phyloP scores from a whole-genome alignment of 1,140 invertebrate species.

The Melanaphis sacchari region DNA sequence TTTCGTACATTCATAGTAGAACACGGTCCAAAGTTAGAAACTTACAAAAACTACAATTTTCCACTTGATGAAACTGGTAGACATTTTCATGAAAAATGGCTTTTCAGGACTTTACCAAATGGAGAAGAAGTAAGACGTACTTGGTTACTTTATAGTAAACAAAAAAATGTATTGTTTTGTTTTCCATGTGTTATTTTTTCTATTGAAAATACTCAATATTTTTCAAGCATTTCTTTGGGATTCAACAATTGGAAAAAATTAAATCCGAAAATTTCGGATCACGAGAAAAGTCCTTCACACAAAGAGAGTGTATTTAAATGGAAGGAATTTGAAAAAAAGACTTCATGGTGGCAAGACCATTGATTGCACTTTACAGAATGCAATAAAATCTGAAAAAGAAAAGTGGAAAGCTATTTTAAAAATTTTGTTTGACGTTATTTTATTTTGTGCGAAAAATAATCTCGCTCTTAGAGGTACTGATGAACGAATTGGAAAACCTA shows the following conservation, averaged over 20 bases:
- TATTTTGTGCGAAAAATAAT: conserved; percentile 18
- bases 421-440: neutral
- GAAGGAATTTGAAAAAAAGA: conserved; percentile 28
- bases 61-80: neutral
- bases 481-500: neutral
- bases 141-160: conserved; percentile 32
- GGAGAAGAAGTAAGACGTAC: neutral
- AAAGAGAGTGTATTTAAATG: neutral
- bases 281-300: neutral
- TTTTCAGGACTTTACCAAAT: neutral
- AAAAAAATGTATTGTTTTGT: conserved; percentile 34
- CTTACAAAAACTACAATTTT: conserved; percentile 16
- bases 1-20: neutral
- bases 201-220: neutral
- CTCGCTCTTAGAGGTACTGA: neutral
- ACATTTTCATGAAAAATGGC: conserved; percentile 19
- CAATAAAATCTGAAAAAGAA: neutral
- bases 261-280: neutral
- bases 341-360: neutral
- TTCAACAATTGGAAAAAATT: conserved; percentile 31
- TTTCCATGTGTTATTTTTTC: conserved; percentile 1
- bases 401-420: neutral
- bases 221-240: conserved; percentile 20
- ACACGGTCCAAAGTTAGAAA: neutral
- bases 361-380: neutral